These are phyloP conservation scores for Eidolon helvum DNA, from an alignment of 2,113 vertebrate genomes.

Conservation along the genomic window DNA sequence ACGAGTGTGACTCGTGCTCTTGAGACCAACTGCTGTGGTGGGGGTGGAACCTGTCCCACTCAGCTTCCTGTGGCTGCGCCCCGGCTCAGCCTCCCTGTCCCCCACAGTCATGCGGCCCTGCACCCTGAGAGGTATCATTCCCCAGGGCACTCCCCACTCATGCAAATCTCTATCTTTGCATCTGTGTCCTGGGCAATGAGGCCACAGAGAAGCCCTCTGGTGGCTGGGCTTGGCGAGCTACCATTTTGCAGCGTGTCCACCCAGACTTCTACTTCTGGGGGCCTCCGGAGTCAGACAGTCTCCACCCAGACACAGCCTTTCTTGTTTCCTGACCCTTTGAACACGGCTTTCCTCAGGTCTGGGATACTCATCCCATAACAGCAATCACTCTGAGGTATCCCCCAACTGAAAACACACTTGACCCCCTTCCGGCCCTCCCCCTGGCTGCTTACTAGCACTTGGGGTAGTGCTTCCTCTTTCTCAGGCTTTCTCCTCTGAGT, in stretches of 20 bases:
- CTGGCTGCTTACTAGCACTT: fast-evolving
- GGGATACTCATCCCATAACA: neutral
- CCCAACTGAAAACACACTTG: neutral
- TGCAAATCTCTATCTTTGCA: neutral
- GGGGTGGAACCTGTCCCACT: neutral
- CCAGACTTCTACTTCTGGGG: neutral
- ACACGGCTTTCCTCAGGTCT: neutral
- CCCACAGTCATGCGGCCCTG: neutral
- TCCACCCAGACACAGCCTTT: neutral
- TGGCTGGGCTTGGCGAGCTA: neutral
- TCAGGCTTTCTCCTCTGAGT: neutral
- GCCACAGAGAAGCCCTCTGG: neutral
- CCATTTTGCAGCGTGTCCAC: neutral
- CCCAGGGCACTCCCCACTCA: neutral
- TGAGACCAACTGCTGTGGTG: neutral
- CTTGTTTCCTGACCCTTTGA: neutral
- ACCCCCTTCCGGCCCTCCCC: too few species aligned
- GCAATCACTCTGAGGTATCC: neutral
- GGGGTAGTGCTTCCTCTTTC: neutral
- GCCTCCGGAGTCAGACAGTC: neutral
- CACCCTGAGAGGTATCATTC: neutral
- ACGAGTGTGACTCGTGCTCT: neutral
- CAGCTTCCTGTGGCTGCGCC: too few species aligned
- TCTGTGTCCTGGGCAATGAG: neutral
- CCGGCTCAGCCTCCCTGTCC: neutral